phyloP scores from a whole-genome alignment of 1,140 invertebrate genomes.

The Sesamia nonagrioides region DNA sequence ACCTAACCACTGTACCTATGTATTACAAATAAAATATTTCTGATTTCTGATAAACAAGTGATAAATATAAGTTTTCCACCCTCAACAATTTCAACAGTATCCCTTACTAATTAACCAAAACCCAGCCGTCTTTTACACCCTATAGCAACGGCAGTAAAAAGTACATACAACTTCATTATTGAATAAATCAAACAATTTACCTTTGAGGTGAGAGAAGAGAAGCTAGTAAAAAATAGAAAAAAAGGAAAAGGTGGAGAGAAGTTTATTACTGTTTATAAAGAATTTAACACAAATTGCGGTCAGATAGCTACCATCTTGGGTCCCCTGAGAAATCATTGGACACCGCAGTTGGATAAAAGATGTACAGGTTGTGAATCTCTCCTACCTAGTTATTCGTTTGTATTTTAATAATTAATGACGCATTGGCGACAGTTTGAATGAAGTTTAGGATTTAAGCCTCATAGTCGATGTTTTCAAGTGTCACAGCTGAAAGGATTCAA shows the following conservation, averaged over 20 bases:
- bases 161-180: slow-evolving; percentile 7
- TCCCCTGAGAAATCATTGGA: slow-evolving; percentile 68
- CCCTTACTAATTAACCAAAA: background rate
- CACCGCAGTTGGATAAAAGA: slow-evolving; percentile 47
- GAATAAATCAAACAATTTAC: slow-evolving; percentile 34
- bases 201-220: background rate
- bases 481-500: no score
- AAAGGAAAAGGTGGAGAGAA: background rate
- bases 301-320: slow-evolving; percentile 37
- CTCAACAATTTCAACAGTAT: no score
- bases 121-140: background rate
- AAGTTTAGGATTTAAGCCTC: slow-evolving; percentile 10
- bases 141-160: background rate
- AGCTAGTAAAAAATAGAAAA: slow-evolving; percentile 36
- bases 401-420: slow-evolving; percentile 63
- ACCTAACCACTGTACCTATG: no score
- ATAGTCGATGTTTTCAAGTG: no score
- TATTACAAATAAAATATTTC: no score
- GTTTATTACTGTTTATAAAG: slow-evolving; percentile 53
- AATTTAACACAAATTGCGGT: slow-evolving; percentile 58
- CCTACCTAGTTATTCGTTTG: slow-evolving; percentile 48
- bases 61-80: background rate
- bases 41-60: no score
- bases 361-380: slow-evolving; percentile 58
- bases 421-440: slow-evolving; percentile 50